Conservation (phyloP, 2,888 invertebrate genomes). For the Morinoia aosen region DNA sequence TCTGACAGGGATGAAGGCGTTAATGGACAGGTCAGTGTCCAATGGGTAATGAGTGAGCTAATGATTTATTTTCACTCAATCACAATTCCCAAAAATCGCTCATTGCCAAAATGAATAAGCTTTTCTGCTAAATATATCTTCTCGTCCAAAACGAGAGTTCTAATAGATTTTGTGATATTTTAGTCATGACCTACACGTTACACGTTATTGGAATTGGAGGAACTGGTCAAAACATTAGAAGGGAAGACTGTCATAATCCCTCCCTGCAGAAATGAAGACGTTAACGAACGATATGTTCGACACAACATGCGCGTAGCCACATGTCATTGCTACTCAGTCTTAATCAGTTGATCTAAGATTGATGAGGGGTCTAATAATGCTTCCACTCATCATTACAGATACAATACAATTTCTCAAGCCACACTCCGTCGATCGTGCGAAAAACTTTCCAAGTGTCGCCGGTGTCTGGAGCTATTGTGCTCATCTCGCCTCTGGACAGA, state of each 20-base stretch:
- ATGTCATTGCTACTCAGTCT: background rate
- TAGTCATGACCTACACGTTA: no score
- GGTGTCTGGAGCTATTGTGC: slow-evolving; percentile 84
- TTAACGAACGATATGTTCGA: background rate
- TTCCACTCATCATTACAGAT: slow-evolving; percentile 68
- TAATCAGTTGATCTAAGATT: background rate
- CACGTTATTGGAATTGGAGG: no score
- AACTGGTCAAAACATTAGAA: no score
- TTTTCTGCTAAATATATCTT: no score
- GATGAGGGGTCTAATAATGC: no score
- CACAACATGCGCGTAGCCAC: background rate
- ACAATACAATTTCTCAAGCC: slow-evolving; percentile 57
- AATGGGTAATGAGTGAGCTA: slow-evolving; percentile 68
- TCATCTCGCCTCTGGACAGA: slow-evolving; percentile 73
- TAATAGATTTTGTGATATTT: no score
- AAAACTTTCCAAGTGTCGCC: slow-evolving; percentile 83
- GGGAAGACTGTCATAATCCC: no score
- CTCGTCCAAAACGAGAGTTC: no score
- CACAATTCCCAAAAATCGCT: no score
- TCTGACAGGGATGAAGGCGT: slow-evolving; percentile 70
- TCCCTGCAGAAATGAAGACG: background rate
- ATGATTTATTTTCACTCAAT: no score
- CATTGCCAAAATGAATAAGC: no score
- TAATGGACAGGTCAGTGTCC: slow-evolving; percentile 69
- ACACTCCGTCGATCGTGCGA: slow-evolving; percentile 68